Conservation (phyloP, 2,797 vertebrate species). For the Emys orbicularis region DNA sequence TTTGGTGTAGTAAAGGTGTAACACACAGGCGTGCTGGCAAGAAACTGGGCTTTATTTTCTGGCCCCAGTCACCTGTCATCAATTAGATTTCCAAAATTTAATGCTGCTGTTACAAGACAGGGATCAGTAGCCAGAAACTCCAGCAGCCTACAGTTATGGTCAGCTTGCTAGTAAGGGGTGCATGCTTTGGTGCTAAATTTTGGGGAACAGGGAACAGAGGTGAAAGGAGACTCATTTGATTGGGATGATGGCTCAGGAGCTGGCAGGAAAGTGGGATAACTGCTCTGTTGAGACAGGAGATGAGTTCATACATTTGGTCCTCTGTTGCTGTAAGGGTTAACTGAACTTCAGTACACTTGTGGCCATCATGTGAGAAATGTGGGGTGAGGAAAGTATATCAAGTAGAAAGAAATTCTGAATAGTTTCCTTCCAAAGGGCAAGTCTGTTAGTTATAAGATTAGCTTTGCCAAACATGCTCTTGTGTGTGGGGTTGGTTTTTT, state of each 20-base stretch:
- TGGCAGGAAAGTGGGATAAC: not conserved
- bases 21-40: not conserved
- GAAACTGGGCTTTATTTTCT: not conserved
- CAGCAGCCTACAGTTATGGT: not conserved
- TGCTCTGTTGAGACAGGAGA: not conserved
- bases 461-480: not conserved
- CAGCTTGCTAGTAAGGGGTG: not conserved
- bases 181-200: not conserved
- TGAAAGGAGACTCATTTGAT: not conserved
- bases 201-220: not conserved
- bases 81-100: not conserved
- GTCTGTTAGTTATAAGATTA: not conserved
- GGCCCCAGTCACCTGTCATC: not conserved
- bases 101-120: not conserved
- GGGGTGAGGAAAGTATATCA: not conserved
- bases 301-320: not conserved
- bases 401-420: not conserved
- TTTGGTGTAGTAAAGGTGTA: not conserved
- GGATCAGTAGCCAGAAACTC: not conserved
- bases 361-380: not conserved
- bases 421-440: slow-evolving; percentile 22
- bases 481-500: not conserved
- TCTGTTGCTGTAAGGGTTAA: not conserved
- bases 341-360: not conserved
- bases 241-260: not conserved